phyloP scores from a whole-genome alignment of 2,113 vertebrate species.

The Phainopepla nitens region DNA sequence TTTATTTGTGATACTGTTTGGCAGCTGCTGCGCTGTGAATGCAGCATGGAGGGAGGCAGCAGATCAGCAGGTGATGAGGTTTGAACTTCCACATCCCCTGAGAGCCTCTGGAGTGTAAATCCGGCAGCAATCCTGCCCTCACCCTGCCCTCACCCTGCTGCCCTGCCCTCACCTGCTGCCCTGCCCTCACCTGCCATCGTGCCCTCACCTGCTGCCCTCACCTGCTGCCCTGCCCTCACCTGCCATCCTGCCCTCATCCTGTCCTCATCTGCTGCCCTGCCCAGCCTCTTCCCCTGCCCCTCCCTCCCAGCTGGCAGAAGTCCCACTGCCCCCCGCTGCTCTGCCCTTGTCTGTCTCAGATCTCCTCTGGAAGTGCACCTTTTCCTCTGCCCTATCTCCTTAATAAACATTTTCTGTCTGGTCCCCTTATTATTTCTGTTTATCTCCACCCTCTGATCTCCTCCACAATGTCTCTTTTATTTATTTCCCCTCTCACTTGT shows the following conservation, averaged over 20 bases:
- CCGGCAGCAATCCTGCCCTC: rapidly evolving
- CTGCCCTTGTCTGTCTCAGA: not conserved
- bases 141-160: not conserved
- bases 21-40: rapidly evolving
- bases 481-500: slow-evolving; percentile 41
- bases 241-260: not conserved
- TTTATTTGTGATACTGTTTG: rapidly evolving
- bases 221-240: not conserved
- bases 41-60: not conserved
- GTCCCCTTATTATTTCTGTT: slow-evolving; percentile 61
- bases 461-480: slow-evolving; percentile 22
- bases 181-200: not conserved
- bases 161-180: not conserved
- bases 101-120: not conserved
- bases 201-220: not conserved
- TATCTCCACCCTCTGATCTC: slow-evolving; percentile 49
- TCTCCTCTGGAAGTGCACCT: not conserved
- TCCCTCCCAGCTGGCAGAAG: not conserved
- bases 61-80: not conserved
- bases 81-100: not conserved
- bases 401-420: slow-evolving; percentile 61
- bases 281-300: not conserved
- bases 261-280: not conserved
- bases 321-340: not conserved
- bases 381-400: not conserved